Percentiles rank a stretch among this genome's conserved stretches.
Evolutionary conservation across 1,140 invertebrate genomes (phyloP).

Genomic region (Chrysomallon squamiferum): DNA sequence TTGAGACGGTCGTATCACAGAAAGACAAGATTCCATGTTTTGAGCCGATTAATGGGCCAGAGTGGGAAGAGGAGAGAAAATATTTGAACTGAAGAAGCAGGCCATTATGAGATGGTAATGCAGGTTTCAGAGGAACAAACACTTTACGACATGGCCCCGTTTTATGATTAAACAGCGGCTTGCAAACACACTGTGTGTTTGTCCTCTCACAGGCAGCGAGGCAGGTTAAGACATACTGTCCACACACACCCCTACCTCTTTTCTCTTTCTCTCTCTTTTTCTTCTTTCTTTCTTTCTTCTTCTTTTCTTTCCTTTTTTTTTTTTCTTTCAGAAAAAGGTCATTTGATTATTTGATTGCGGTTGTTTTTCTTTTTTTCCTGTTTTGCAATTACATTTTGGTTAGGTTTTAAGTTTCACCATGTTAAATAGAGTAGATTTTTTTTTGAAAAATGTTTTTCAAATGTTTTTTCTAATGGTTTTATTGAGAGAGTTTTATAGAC

Average conservation of each 20-base stretch:
- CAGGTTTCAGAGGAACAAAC: slow-evolving; percentile 7
- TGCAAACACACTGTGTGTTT: neutral
- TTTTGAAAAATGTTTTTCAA: too few species aligned
- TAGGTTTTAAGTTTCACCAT: too few species aligned
- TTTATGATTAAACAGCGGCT: slow-evolving; percentile 5
- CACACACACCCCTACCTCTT: neutral
- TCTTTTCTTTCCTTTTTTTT: neutral
- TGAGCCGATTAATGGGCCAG: neutral
- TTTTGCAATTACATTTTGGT: too few species aligned
- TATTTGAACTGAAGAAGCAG: slow-evolving; percentile 5
- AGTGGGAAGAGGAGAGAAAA: neutral
- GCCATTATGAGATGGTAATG: neutral
- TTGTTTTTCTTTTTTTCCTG: too few species aligned
- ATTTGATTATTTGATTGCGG: too few species aligned
- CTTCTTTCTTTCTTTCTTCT: neutral
- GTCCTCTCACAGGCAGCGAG: neutral
- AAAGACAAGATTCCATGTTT: slow-evolving; percentile 1
- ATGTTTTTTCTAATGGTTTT: too few species aligned
- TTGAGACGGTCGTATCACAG: neutral
- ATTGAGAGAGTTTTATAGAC: too few species aligned
- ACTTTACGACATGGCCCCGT: neutral
- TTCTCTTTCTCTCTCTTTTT: neutral
- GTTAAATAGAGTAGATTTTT: too few species aligned
- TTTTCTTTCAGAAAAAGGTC: too few species aligned
- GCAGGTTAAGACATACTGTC: neutral